Base-by-base conservation (phyloP, 2,888 invertebrate species). In the Tethea ocularis region DNA sequence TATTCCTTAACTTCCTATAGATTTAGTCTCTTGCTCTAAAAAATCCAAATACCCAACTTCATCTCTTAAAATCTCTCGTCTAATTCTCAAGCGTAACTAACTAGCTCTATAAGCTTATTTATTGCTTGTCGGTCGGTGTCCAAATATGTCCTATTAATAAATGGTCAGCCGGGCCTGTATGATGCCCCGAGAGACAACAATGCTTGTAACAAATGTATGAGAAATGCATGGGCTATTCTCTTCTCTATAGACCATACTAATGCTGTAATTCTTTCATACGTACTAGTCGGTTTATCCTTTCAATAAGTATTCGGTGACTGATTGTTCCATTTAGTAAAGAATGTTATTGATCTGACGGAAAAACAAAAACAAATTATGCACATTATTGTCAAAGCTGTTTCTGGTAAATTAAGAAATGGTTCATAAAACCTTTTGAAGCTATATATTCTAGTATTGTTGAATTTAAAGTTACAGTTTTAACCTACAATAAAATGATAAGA, bases 101-200 rank as follows among this genome's bases (percentile, higher is more conserved):
- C 63, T 63, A 72, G 68, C 80, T 83, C 75, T 81, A 80, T 80
- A 71, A 72, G 64, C 66, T 77, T 80, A 89, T 89, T 87, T 84
- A 88, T 89, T 79, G 82, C 83, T 78, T 72, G 87, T 86, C 84
- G 70, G 71, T 68, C 78, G 76, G 70, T 83, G 82, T 85, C 91
- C 91, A 90, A 91, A 92, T 92, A 92, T 80, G 91, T 86, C 82
- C 77, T 81, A 89, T 87, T 88, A 87, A 89, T 88, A 91, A 88
- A 91, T 91, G 85, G 82, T 72, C 80, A 72, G 74, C 72, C 71
- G 71, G 70, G 73, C 58, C 62, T 69, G 68, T 73, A 69, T 77
- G 70, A 66, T 57, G 61, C 66, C 67, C 67, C 58, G 63, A 56
- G 63, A 64, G 71, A 65, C 71, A 72, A 88, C 86, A 88, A 89